Evolutionary conservation across 2,888 invertebrate genomes (phyloP).

Genomic region (Bugulina stolonifera): DNA sequence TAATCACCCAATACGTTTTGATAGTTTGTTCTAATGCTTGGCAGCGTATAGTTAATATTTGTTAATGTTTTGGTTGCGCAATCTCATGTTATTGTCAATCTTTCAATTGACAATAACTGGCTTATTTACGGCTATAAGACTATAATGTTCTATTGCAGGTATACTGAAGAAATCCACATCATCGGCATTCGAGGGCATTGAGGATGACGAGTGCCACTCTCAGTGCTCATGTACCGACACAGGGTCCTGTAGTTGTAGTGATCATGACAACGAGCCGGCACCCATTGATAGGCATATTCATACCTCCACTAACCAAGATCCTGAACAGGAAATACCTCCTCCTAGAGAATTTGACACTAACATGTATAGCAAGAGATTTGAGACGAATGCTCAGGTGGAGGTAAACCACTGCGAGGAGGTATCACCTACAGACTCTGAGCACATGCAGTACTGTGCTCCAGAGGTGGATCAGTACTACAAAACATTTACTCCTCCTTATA

Average conservation of each 20-base stretch:
- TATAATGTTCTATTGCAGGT: constrained; percentile 12
- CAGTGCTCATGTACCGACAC: constrained; percentile 16
- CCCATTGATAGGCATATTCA: neutral
- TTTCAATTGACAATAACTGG: too few species aligned
- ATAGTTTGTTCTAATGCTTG: too few species aligned
- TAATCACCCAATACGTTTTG: too few species aligned
- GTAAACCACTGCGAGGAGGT: neutral
- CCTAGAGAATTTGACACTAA: constrained; percentile 20
- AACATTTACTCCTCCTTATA: neutral
- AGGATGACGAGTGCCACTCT: constrained; percentile 17
- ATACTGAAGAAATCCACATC: constrained; percentile 24
- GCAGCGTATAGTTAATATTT: too few species aligned
- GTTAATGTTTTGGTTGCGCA: too few species aligned
- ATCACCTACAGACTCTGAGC: constrained; percentile 6
- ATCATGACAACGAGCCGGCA: neutral
- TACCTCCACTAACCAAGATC: neutral
- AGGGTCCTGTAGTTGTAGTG: constrained; percentile 22
- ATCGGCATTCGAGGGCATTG: constrained; percentile 17
- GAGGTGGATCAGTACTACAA: constrained; percentile 14
- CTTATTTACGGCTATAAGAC: too few species aligned
- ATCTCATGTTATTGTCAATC: neutral
- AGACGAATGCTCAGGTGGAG: neutral
- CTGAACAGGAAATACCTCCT: constrained; percentile 17
- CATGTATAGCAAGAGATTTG: neutral
- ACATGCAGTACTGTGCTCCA: constrained; percentile 2